Evolutionary conservation across 2,888 invertebrate genomes (phyloP), one percentile per base, ranked within the genome.

Genomic region (Heteropelma amictum): DNA sequence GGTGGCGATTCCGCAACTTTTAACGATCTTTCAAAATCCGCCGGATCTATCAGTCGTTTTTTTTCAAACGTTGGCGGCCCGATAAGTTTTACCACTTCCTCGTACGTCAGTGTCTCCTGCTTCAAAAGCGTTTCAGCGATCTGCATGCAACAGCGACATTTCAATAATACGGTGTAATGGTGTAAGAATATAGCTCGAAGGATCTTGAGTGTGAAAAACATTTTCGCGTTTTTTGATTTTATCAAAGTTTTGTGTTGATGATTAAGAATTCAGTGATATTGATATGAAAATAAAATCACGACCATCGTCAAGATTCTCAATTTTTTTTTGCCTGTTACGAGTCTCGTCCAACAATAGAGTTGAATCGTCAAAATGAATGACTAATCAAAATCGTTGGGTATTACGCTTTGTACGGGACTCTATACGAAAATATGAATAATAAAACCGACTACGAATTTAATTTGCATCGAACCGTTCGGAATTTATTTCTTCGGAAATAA

Each of bases 101-200:
- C 94, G 86, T 96, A 97, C 84, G 95, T 96, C 3, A 99, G 90
- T 0, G 98, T 97, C 91, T 99, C 99, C 84, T 94, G 96, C 84
- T 95, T 94, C 21, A 99, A 86, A 23, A 99, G 91, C 10, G 93
- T 93, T 87, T 95, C 93, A 0, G 99, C 98, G 68, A 99, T 91
- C 98, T 98, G 88, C 23, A 90, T 89, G 67, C 67, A 60, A 33
- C 63, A 72, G 77, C 45, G 60, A 49, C 3, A 6, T 1, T n/a
- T n/a, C n/a, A n/a, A n/a, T n/a, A n/a, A n/a, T n/a, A n/a, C n/a
- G n/a, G n/a, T n/a, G n/a, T n/a, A n/a, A n/a, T n/a, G n/a, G n/a
- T n/a, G n/a, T n/a, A n/a, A n/a, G n/a, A n/a, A n/a, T n/a, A n/a
- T n/a, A n/a, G n/a, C n/a, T n/a, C n/a, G n/a, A n/a, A n/a, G n/a